Evolutionary conservation across 2,888 invertebrate genomes (phyloP), one percentile per base, ranked within the genome.

Genomic region (Scaptomyza parva): DNA sequence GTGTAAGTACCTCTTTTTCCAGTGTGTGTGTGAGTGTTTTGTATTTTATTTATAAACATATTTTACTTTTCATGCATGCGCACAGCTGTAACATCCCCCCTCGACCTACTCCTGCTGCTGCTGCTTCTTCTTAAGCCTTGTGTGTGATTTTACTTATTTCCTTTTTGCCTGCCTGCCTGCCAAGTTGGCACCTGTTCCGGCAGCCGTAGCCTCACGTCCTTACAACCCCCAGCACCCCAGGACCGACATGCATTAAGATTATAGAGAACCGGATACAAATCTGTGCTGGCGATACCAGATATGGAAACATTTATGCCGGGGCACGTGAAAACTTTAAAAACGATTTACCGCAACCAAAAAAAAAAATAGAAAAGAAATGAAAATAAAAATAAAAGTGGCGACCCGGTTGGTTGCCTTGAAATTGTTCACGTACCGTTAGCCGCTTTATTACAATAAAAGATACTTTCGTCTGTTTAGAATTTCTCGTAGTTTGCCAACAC

Each of bases 61-160:
- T 84, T 84, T 87, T 87, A 84, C 83, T 60, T 81, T 82, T 87
- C 86, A 85, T 85, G 86, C 77, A 85, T 86, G 73, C 74, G 58
- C 53, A 70, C 65, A 60, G 61, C 61, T 74, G 70, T 43, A 30
- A 43, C 59, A 58, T 51, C 30, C 8, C 8, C 35, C 48, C 35
- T 41, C 51, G 43, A 24, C 44, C 39, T 45, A 9, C 17, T 39
- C 2, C 8, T 22, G 30, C 33, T 20, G 14, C 18, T n/a, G 20
- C 40, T 50, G 14, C 12, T 37, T 33, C 18, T 17, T 14, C 33
- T 20, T 30, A 47, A 40, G 60, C 33, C 35, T 33, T 41, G 41
- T 64, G 70, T 70, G 72, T 58, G 84, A 79, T 77, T 84, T 87
- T 85, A 79, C 79, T 79, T 82, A 79, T 85, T 87, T 82, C 86